Percentiles rank a stretch among this genome's conserved stretches.
phyloP scores from a whole-genome alignment of 2,888 invertebrate species.

The Plagodis pulveraria region DNA sequence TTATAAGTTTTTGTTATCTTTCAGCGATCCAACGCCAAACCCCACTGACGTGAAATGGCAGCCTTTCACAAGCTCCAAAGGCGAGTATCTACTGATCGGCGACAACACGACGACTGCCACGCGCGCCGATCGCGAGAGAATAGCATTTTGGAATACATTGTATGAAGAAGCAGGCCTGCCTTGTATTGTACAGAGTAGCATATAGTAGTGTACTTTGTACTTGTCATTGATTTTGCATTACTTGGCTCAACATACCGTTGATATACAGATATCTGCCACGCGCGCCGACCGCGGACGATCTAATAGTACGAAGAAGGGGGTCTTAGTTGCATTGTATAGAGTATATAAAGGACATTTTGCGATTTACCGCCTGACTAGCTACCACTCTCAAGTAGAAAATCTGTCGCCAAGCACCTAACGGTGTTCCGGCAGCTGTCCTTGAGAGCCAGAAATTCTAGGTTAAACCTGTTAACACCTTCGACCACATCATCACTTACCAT shows the following conservation, averaged over 20 bases:
- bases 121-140: constrained; percentile 56
- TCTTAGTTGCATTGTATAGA: too few species aligned
- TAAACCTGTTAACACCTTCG: too few species aligned
- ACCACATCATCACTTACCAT: too few species aligned
- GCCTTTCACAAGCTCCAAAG: constrained; percentile 48
- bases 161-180: constrained; percentile 63
- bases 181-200: constrained; percentile 40
- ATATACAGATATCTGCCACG: too few species aligned
- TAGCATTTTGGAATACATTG: constrained; percentile 71
- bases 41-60: constrained; percentile 61
- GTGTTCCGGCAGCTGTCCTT: too few species aligned
- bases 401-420: too few species aligned
- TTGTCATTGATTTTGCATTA: background rate
- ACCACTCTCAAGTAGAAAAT: too few species aligned
- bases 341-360: too few species aligned
- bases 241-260: background rate
- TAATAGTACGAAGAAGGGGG: too few species aligned
- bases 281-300: too few species aligned
- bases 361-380: too few species aligned
- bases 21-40: constrained; percentile 66
- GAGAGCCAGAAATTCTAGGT: too few species aligned
- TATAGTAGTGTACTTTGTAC: constrained; percentile 1
- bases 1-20: constrained; percentile 19
- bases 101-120: constrained; percentile 51
- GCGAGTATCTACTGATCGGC: constrained; percentile 66